Evolutionary conservation across 2,888 invertebrate species (phyloP).

Genomic region (Scaptomyza reducta): DNA sequence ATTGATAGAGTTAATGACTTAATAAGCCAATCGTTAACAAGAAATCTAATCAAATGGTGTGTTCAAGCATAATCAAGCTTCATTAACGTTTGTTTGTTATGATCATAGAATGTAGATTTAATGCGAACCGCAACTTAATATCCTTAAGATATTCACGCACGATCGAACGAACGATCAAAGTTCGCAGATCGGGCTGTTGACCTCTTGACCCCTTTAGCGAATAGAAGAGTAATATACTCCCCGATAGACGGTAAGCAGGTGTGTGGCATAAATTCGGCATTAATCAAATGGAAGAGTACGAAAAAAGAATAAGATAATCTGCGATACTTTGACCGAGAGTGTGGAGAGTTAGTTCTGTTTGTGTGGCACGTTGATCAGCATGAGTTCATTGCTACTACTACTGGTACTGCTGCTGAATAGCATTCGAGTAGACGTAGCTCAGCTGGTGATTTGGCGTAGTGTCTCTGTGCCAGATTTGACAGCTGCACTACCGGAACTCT

Average conservation of each 20-base stretch:
- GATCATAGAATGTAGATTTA: not conserved
- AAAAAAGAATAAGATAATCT: slow-evolving; percentile 2
- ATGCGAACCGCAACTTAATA: not conserved
- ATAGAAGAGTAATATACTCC: no score
- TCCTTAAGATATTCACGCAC: slow-evolving; percentile 10
- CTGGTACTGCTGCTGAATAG: slow-evolving; percentile 1
- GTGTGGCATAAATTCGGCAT: slow-evolving; percentile 68
- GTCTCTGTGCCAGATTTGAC: slow-evolving; percentile 49
- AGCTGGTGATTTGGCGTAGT: slow-evolving; percentile 59
- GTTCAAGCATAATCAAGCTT: not conserved
- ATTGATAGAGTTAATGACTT: not conserved
- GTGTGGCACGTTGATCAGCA: slow-evolving; percentile 41
- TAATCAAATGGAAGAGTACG: slow-evolving; percentile 45
- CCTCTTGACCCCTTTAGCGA: slow-evolving; percentile 41
- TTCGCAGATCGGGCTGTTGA: slow-evolving; percentile 53
- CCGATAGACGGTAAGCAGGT: slow-evolving; percentile 22
- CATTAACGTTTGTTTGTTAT: not conserved
- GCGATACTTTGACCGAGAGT: slow-evolving; percentile 37
- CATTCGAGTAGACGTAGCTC: not conserved
- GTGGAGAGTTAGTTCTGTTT: slow-evolving; percentile 54
- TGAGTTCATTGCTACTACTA: slow-evolving; percentile 6
- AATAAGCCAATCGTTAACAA: not conserved
- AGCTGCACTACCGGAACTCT: slow-evolving; percentile 45
- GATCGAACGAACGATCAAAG: no score
- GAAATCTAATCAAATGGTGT: not conserved